Percentiles rank a stretch among this genome's conserved stretches.
These are phyloP conservation scores for Oscheius sp. DNA, from an alignment of 2,888 invertebrate species.

Conservation along the genomic window DNA sequence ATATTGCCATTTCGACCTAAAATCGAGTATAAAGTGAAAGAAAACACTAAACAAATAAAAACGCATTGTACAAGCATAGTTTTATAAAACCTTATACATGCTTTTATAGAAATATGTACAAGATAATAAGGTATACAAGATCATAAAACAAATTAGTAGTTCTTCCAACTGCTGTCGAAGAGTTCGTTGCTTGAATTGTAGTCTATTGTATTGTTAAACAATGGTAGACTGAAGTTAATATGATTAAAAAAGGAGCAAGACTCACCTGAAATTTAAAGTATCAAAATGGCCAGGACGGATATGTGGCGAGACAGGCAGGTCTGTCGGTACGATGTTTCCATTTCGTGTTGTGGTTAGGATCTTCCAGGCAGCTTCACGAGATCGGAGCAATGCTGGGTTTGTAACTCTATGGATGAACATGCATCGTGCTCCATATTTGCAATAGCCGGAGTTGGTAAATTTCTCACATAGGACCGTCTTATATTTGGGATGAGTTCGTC, in stretches of 20 bases:
- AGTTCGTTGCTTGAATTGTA: no score
- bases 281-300: constrained; percentile 8
- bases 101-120: no score
- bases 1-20: no score
- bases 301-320: constrained; percentile 5
- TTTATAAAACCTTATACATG: no score
- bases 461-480: constrained; percentile 59
- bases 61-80: no score
- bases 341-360: background rate
- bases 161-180: no score
- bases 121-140: no score
- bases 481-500: constrained; percentile 58
- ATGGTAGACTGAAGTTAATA: background rate
- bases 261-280: background rate
- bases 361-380: constrained; percentile 19
- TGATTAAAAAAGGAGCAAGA: background rate
- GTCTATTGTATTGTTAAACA: no score
- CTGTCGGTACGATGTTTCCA: background rate
- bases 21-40: no score
- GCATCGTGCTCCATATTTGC: constrained; percentile 47
- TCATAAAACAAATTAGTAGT: no score
- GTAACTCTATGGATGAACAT: constrained; percentile 49
- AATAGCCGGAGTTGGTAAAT: constrained; percentile 47
- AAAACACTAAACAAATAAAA: no score
- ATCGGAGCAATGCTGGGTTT: constrained; percentile 8